phyloP scores from a whole-genome alignment of 1,140 invertebrate genomes.

The Penaeus japonicus region DNA sequence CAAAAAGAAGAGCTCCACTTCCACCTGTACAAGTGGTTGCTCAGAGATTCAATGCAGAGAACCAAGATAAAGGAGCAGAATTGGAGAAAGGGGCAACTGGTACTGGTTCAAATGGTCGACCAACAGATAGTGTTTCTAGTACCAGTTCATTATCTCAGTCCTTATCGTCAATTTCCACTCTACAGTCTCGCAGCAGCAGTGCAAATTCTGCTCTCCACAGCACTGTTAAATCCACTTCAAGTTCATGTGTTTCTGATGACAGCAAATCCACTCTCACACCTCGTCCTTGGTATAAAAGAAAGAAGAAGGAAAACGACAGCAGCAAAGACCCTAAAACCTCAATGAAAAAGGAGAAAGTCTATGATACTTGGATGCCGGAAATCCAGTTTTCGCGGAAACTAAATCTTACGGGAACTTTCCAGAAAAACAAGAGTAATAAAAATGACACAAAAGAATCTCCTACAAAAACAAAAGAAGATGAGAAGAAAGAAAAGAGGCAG shows the following conservation, averaged over 20 bases:
- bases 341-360: constrained; percentile 23
- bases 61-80: neutral
- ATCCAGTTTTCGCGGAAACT: constrained; percentile 46
- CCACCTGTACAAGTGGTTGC: constrained; percentile 7
- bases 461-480: constrained; percentile 30
- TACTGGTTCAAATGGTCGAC: neutral
- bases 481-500: constrained; percentile 65
- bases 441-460: neutral
- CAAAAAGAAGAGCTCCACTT: constrained; percentile 44
- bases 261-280: constrained; percentile 43
- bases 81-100: neutral
- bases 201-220: constrained; percentile 25
- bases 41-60: neutral
- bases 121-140: constrained; percentile 37
- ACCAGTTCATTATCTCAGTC: constrained; percentile 46
- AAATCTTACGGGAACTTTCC: constrained; percentile 12
- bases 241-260: constrained; percentile 30
- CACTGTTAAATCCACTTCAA: constrained; percentile 22
- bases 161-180: constrained; percentile 35
- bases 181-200: constrained; percentile 44
- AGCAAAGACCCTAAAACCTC: constrained; percentile 10
- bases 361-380: constrained; percentile 52
- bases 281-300: constrained; percentile 50
- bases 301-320: constrained; percentile 28
- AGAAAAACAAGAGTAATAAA: constrained; percentile 18